Base-by-base conservation (phyloP, 2,113 vertebrate genomes). In the Eleginops maclovinus region DNA sequence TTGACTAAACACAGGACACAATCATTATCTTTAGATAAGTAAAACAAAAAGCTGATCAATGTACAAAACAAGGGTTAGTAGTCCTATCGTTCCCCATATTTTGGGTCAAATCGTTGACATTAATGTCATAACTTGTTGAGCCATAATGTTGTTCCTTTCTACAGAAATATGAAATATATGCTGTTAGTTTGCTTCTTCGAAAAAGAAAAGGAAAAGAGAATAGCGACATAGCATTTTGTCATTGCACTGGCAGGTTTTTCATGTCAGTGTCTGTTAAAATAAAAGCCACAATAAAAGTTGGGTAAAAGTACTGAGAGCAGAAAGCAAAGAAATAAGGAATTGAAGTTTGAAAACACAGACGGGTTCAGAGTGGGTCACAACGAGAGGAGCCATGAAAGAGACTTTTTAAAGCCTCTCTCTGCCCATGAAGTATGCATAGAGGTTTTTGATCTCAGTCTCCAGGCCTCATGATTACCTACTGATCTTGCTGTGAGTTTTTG, bases 371-470 rank as follows among this genome's bases (percentile, higher is more conserved):
- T 44, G 50, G 69, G 74, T 76, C 75, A 73, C 44, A 53, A 41
- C 22, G 3, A 81, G 46, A 81, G 41, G 26, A 89, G 54, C 54
- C 80, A 82, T 85, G 80, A 89, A 85, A 82, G 73, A 86, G 81
- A 81, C 71, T 85, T 44, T 77, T 40, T 77, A 53, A 87, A 58
- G 74, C 9, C 1, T 47, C 55, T 47, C 55, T 62, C 66, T 76
- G 72, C 75, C 53, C 46, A 40, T 60, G 53, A 41, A 59, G 49
- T 77, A 26, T 72, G 75, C 58, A 68, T 67, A 36, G 41, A 71
- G 59, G 78, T 69, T 89, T n/a, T 87, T 81, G 80, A 91, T 87
- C 82, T 78, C 54, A 24, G 56, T 71, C 86, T 80, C 44, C 60
- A 81, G 36, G 40, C 55, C 53, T 84, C 60, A 70, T 71, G 40